Base-by-base conservation (phyloP, 2,113 vertebrate species). In the Meles meles region DNA sequence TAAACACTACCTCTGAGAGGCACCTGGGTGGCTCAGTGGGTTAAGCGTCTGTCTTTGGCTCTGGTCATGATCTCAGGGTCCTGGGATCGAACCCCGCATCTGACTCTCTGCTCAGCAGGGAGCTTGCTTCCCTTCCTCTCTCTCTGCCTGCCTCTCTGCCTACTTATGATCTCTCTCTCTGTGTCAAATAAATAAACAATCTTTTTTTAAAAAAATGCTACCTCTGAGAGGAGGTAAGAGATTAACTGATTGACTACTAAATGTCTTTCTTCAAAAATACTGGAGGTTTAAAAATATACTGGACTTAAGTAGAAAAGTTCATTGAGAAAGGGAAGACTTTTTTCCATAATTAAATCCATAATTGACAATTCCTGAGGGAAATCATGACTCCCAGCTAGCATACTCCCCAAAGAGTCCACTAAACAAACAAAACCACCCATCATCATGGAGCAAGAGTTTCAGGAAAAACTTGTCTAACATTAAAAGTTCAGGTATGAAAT, bases 191-290 rank as follows among this genome's bases (percentile, higher is more conserved):
- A 55, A 55, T 55, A 18, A 55, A 55, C 17, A 55, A 55, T 55
- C 52, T 55, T 52, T 52, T 55, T 52, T 52, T 5, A 5, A 52
- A 52, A 52, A 88, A 88, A 76, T 93, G 18, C 34, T 90, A 39
- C 52, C 82, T 96, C 93, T 67, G 87, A 61, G n/a, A 84, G 9
- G 2, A 57, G 6, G 83, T 37, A 72, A 79, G 92, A 69, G 14
- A 65, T 96, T 92, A 96, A 76, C 89, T 72, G 63, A 96, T 86
- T 80, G 47, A 52, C 47, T 93, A 90, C 37, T 49, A 91, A 96
- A 42, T 34, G 61, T 74, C 63, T 96, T 72, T 95, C 52, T 69
- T 96, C 81, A 91, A 96, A 94, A 59, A 91, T 14, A 90, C 59
- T 12, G 15, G 12, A 59, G 11, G 7, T 92, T 59, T 93, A 96